These are phyloP conservation scores for Sipha maydis DNA, from an alignment of 2,888 invertebrate species.

Conservation along the genomic window DNA sequence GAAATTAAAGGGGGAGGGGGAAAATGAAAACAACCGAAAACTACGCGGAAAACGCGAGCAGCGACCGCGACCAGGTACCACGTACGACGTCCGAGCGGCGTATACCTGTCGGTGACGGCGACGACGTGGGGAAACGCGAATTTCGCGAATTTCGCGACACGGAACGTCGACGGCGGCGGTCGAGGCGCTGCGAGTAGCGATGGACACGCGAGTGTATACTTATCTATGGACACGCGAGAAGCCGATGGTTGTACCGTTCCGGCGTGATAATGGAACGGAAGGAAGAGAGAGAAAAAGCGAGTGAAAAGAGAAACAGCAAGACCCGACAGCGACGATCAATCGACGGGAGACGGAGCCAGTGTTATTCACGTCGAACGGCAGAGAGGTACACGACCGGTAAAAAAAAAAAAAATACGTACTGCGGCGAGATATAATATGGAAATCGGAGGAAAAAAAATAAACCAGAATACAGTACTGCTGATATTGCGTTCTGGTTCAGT, in stretches of 20 bases:
- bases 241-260: neutral
- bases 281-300: neutral
- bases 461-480: neutral
- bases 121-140: neutral
- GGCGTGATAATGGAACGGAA: conserved; percentile 7
- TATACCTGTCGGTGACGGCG: neutral
- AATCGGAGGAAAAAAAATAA: neutral
- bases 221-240: no score
- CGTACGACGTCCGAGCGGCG: neutral
- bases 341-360: neutral
- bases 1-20: neutral
- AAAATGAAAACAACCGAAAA: neutral
- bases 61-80: neutral
- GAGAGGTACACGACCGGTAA: neutral
- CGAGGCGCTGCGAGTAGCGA: conserved; percentile 17
- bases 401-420: neutral
- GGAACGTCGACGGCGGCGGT: conserved; percentile 9
- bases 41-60: neutral
- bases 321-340: conserved; percentile 2
- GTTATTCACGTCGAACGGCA: neutral
- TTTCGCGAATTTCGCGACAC: conserved; percentile 26
- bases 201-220: no score
- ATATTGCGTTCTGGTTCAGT: neutral
- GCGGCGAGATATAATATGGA: neutral
- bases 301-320: neutral